Conservation (phyloP, 2,113 vertebrate species). For the Gorilla gorilla region DNA sequence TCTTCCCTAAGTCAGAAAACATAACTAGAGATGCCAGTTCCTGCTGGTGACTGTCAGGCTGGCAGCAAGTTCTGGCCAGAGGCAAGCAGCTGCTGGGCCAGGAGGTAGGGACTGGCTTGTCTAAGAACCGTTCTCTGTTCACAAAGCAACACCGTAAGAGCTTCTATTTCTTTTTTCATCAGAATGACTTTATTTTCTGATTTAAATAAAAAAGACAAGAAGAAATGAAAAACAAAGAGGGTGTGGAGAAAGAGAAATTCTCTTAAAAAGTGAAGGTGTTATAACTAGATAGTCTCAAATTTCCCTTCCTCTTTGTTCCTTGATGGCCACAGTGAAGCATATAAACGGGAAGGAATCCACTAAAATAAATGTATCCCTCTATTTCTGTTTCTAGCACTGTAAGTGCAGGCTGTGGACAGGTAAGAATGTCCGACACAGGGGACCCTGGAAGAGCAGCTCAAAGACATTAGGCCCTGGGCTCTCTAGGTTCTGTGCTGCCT, state of each 20-base stretch:
- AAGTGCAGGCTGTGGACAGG: too few species aligned
- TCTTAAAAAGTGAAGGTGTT: not conserved
- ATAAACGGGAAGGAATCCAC: not conserved
- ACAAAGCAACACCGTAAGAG: not conserved
- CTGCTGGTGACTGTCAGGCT: not conserved
- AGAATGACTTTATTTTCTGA: not conserved
- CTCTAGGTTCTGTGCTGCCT: not conserved
- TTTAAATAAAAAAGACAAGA: not conserved
- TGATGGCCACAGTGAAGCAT: not conserved
- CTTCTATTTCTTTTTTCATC: not conserved
- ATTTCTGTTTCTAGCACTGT: not conserved
- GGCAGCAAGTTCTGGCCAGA: not conserved
- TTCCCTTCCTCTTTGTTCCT: not conserved
- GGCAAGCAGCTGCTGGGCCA: not conserved
- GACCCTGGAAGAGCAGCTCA: not conserved
- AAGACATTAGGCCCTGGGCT: not conserved
- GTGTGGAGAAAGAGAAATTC: not conserved
- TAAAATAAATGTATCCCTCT: not conserved
- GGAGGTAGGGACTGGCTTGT: not conserved
- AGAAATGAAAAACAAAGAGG: not conserved
- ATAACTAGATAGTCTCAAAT: not conserved
- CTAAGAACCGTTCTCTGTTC: not conserved
- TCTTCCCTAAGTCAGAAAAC: conserved; percentile 14
- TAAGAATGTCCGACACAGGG: not conserved
- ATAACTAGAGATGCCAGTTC: not conserved